Evolutionary conservation across 2,797 vertebrate species (phyloP).

Genomic region (Amphiprion clarkii): DNA sequence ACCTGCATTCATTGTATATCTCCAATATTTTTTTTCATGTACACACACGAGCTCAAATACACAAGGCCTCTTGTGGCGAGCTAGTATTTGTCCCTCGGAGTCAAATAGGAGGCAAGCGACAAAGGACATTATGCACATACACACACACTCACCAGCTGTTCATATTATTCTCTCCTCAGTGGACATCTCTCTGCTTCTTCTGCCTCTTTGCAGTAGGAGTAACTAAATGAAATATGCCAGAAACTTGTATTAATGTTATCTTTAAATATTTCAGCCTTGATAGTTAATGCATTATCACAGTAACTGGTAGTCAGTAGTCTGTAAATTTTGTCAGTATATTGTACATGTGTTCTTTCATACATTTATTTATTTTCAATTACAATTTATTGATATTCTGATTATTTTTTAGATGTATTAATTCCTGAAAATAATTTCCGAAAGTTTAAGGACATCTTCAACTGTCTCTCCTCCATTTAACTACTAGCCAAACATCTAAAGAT

Average conservation of each 20-base stretch:
- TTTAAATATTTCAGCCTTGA: not conserved
- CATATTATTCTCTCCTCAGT: constrained; percentile 78
- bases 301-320: not conserved
- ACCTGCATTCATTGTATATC: too few relatives aligned
- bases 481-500: too few relatives aligned
- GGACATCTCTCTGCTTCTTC: constrained; percentile 32
- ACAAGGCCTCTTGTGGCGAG: constrained; percentile 42
- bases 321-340: not conserved
- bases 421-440: too few relatives aligned
- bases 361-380: too few relatives aligned
- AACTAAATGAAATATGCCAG: not conserved
- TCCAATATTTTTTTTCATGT: too few relatives aligned
- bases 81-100: constrained; percentile 69
- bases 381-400: too few relatives aligned
- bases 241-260: not conserved
- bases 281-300: not conserved
- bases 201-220: not conserved
- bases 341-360: not conserved
- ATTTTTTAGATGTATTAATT: too few relatives aligned
- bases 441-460: too few relatives aligned
- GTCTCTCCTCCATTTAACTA: too few relatives aligned
- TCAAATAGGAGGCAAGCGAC: constrained; percentile 75
- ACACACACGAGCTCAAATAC: constrained; percentile 2
- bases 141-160: constrained; percentile 76
- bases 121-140: constrained; percentile 63